Evolutionary conservation across 2,888 invertebrate genomes (phyloP).

Genomic region (Napeogenes inachia): DNA sequence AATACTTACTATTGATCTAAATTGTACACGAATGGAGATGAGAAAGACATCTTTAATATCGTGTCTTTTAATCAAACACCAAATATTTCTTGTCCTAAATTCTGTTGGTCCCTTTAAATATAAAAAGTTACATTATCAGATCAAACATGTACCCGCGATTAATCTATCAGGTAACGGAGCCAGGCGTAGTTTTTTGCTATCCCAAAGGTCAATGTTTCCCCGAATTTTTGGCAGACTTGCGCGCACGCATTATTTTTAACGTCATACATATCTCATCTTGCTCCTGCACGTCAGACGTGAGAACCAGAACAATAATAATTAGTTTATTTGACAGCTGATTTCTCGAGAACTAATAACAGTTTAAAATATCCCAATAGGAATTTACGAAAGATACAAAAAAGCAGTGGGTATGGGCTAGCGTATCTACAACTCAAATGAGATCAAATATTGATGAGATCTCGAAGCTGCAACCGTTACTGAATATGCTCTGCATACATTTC

Average conservation of each 20-base stretch:
- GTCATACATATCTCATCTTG: conserved; percentile 21
- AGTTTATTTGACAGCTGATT: neutral
- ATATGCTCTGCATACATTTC: conserved; percentile 45
- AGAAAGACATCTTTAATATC: too few relatives aligned
- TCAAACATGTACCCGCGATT: conserved; percentile 32
- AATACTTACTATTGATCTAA: too few relatives aligned
- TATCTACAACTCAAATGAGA: conserved; percentile 58
- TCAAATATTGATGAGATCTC: conserved; percentile 63
- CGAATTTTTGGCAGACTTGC: conserved; percentile 17
- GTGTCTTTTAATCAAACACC: too few relatives aligned
- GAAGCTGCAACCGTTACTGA: conserved; percentile 40
- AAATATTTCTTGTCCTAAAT: too few relatives aligned
- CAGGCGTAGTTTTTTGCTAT: conserved; percentile 6
- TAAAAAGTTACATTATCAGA: conserved; percentile 28
- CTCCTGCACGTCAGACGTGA: neutral
- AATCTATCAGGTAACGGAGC: conserved; percentile 39
- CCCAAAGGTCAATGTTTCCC: conserved; percentile 8
- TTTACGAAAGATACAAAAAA: conserved; percentile 40
- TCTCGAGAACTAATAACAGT: neutral
- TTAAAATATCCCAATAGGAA: conserved; percentile 13
- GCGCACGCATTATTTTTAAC: conserved; percentile 24
- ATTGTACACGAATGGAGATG: too few relatives aligned
- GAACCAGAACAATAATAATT: neutral
- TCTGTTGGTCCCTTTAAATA: too few relatives aligned
- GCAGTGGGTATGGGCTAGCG: conserved; percentile 27